Conservation (phyloP, 1,140 invertebrate species). For the Plectus sambesii region DNA sequence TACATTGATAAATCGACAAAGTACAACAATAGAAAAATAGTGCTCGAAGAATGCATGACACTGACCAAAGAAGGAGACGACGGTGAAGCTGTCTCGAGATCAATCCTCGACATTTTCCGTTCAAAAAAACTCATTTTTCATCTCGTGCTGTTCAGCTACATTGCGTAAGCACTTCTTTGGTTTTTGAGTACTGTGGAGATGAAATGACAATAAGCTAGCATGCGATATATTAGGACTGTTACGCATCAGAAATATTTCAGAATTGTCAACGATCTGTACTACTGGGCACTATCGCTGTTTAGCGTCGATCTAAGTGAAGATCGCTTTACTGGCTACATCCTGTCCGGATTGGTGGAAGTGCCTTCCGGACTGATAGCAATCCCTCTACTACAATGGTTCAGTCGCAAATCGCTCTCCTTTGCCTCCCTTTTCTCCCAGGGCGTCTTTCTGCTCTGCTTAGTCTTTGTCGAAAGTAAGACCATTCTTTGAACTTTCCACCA, state of each 20-base stretch:
- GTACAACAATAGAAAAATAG: constrained; percentile 3
- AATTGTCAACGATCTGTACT: constrained; percentile 20
- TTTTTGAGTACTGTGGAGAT: neutral
- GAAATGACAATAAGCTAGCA: too few species aligned
- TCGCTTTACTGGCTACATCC: constrained; percentile 23
- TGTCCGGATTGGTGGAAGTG: constrained; percentile 22
- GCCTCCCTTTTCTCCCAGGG: constrained; percentile 10
- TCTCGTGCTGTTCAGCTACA: constrained; percentile 15
- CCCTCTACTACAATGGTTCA: constrained; percentile 14
- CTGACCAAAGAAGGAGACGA: neutral
- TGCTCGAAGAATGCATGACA: constrained; percentile 6
- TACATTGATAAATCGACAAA: too few species aligned
- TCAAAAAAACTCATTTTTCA: constrained; percentile 14
- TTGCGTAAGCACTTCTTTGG: constrained; percentile 19
- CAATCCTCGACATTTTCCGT: constrained; percentile 14
- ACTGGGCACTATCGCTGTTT: constrained; percentile 28
- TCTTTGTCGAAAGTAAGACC: constrained; percentile 6
- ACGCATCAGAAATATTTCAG: too few species aligned
- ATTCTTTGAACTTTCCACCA: too few species aligned
- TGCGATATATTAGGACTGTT: too few species aligned
- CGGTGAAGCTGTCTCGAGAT: constrained; percentile 11
- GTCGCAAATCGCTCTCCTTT: constrained; percentile 5
- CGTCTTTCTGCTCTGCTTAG: constrained; percentile 7
- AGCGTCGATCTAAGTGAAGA: constrained; percentile 24
- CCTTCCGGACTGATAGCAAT: constrained; percentile 20